Conservation (phyloP, 2,113 vertebrate genomes). For the Apeltes quadracus region DNA sequence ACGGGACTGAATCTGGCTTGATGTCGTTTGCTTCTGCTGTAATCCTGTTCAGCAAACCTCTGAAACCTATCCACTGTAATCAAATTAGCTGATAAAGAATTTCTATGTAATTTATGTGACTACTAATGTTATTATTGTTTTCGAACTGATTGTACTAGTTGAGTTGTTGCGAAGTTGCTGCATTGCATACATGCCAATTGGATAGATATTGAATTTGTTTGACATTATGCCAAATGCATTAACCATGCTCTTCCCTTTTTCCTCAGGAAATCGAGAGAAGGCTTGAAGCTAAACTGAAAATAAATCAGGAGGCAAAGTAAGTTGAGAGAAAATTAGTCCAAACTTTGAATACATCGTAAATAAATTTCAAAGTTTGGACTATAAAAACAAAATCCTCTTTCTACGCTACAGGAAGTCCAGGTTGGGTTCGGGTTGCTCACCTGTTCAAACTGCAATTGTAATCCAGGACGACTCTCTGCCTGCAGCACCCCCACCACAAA, state of each 20-base stretch:
- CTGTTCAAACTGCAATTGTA: conserved; percentile 89
- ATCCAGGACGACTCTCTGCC: conserved; percentile 95
- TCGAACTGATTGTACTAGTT: not conserved
- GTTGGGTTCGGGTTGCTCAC: conserved; percentile 75
- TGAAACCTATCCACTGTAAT: not conserved
- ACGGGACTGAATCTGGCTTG: not conserved
- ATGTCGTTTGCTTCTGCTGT: not conserved
- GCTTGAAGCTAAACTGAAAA: conserved; percentile 95
- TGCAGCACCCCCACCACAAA: conserved; percentile 90
- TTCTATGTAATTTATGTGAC: not conserved
- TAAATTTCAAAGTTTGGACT: no score
- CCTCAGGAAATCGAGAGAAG: conserved; percentile 94
- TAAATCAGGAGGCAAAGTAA: conserved; percentile 94
- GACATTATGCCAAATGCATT: not conserved
- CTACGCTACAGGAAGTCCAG: conserved; percentile 80
- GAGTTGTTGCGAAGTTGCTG: not conserved
- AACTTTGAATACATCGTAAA: not conserved
- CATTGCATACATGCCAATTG: not conserved
- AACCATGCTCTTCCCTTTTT: conserved; percentile 22
- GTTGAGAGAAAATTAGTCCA: not conserved
- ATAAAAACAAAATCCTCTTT: no score
- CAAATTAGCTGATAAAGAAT: not conserved
- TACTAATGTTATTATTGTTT: not conserved
- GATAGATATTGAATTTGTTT: not conserved
- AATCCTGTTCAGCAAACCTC: not conserved